Evolutionary conservation across 2,797 vertebrate genomes (phyloP).

Genomic region (Lithobates sylvaticus): DNA sequence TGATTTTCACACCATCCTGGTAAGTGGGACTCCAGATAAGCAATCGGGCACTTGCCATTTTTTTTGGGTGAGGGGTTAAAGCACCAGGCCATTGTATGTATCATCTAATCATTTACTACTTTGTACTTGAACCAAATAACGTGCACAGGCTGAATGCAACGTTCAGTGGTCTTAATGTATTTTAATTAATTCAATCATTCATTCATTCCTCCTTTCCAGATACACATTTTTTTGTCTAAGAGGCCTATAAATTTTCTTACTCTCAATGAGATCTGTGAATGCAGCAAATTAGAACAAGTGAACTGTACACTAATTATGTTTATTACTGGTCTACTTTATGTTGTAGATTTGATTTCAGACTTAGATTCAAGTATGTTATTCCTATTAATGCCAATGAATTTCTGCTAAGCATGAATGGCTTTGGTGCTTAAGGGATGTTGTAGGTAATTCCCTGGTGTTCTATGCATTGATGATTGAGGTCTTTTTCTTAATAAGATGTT

Average conservation of each 20-base stretch:
- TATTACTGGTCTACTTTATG: conserved; percentile 58
- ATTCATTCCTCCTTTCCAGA: neutral
- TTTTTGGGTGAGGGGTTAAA: neutral
- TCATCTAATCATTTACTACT: neutral
- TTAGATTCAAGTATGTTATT: conserved; percentile 61
- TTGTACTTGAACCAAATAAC: neutral
- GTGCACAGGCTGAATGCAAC: too few species aligned
- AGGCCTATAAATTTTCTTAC: conserved; percentile 11
- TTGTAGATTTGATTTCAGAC: conserved; percentile 61
- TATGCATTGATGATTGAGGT: conserved; percentile 59
- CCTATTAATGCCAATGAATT: conserved; percentile 62
- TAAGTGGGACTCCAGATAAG: neutral
- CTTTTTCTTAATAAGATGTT: conserved; percentile 62
- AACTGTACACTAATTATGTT: conserved; percentile 60
- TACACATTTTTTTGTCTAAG: conserved; percentile 12
- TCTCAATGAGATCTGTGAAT: conserved; percentile 37
- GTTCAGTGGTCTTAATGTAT: neutral
- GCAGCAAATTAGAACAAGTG: conserved; percentile 51
- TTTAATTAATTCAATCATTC: conserved; percentile 13
- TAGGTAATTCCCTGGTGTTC: conserved; percentile 60
- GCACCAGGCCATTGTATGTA: neutral
- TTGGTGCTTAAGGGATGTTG: conserved; percentile 61
- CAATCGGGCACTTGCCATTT: neutral
- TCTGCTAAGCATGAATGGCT: conserved; percentile 58
- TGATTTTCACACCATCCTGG: neutral